Base-by-base conservation (phyloP, 37 sponge, comb jelly and placozoan genomes). In the Theonella swinhoei region DNA sequence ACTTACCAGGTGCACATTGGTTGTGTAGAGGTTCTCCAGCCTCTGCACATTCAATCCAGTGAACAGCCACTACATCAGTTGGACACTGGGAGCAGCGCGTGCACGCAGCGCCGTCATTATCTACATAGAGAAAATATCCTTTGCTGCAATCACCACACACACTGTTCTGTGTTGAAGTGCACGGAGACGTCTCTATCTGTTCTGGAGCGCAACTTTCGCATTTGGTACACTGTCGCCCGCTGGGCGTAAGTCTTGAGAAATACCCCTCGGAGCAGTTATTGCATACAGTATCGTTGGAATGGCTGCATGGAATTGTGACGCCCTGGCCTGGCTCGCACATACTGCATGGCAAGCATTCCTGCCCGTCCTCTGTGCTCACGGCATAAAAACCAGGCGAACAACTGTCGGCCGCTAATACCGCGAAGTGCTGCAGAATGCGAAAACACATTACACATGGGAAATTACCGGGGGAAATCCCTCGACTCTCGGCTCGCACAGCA, bases 31-130 rank as follows among this genome's bases (percentile, higher is more conserved):
- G 42, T 26, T 34, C 9, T 7, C 43, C 43, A 24, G 74, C 74
- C 24, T 23, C 74, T n/a, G 42, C 74, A 73, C 74, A 73, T 23
- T 73, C 74, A 28, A n/a, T 39, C 74, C 74, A 73, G 47, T 39
- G 74, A 3, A 73, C 34, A 24, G 26, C 74, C 25, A n/a, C 47
- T 39, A 24, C 41, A n/a, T 42, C 74, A 1, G 38, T 24, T 22
- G 74, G 74, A 14, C 74, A 73, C 47, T 2, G 42, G 19, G 74
- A 73, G 41, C 74, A 73, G 25, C 11, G 25, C 74, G 1, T 36
- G 26, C 74, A 73, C 26, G 36, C 25, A 26, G 25, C 39, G 34
- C 74, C 74, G 26, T 19, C 3, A 25, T 30, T 24, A 42, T 42
- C 47, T 19, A 73, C 41, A 28, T 40, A 73, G 25, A 73, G 28